Conservation (phyloP, 2,113 vertebrate genomes). For the Notechis scutatus region DNA sequence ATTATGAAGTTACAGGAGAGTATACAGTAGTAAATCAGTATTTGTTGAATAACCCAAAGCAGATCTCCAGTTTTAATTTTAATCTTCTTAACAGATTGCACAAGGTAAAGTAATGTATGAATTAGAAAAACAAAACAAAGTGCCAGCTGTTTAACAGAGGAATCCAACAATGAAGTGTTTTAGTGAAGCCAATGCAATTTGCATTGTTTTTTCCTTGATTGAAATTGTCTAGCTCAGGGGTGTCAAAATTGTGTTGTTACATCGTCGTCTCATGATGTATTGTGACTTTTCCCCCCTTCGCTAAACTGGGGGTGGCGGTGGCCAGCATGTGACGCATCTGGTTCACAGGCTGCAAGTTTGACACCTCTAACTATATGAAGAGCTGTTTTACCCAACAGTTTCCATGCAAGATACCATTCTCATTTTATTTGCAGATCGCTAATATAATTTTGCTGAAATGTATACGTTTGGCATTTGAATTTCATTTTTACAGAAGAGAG, state of each 20-base stretch:
- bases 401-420: background rate
- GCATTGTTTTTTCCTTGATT: background rate
- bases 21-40: background rate
- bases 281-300: too few species aligned
- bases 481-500: conserved; percentile 19
- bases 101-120: background rate
- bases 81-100: background rate
- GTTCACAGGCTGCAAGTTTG: too few species aligned
- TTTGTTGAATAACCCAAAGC: background rate
- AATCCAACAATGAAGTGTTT: background rate
- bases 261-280: too few species aligned
- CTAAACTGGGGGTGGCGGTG: too few species aligned
- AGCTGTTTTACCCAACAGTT: background rate
- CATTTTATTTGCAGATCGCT: background rate
- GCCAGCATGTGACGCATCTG: too few species aligned
- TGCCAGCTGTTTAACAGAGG: background rate
- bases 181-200: background rate
- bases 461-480: background rate
- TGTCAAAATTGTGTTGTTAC: too few species aligned
- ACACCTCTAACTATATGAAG: background rate
- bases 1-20: background rate
- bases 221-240: background rate
- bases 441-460: background rate
- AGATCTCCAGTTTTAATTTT: background rate
- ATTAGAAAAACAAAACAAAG: background rate